A percentile compares a stretch with the other conserved stretches of the same genome.
phyloP scores from a whole-genome alignment of 1,140 invertebrate genomes.

The Nasonia longicornis region DNA sequence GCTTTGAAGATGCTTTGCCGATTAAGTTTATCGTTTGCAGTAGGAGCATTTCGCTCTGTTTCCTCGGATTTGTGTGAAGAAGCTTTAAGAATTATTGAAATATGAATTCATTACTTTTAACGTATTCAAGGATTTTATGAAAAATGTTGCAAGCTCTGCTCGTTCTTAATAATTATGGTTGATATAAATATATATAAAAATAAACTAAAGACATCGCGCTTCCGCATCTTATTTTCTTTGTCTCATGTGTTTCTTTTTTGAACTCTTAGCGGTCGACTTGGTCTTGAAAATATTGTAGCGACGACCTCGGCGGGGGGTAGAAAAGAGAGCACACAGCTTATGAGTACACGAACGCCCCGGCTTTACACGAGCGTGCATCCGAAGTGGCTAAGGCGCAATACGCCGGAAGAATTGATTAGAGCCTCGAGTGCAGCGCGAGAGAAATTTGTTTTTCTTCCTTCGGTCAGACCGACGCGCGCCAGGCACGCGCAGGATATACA shows the following conservation, averaged over 20 bases:
- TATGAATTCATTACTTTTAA: no score
- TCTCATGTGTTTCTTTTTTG: background rate
- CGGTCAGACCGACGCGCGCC: background rate
- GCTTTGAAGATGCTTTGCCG: no score
- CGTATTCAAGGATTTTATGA: no score
- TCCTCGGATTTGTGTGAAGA: no score
- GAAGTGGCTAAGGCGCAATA: constrained; percentile 49
- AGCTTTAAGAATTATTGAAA: no score
- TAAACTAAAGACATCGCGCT: no score
- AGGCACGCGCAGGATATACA: background rate
- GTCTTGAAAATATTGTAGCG: constrained; percentile 56
- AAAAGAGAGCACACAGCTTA: background rate
- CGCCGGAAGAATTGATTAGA: constrained; percentile 56
- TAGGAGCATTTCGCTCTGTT: no score
- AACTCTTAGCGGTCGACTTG: constrained; percentile 26
- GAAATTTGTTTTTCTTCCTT: constrained; percentile 25
- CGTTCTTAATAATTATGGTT: no score
- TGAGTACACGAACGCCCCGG: constrained; percentile 40
- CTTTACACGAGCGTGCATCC: constrained; percentile 49
- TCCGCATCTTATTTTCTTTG: no score
- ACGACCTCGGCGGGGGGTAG: constrained; percentile 51
- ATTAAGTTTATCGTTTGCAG: no score
- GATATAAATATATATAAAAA: no score
- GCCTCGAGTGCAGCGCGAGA: background rate
- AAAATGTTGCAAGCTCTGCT: no score